These are phyloP conservation scores for Bubo blakistoni DNA, from an alignment of 2,113 vertebrate species.

Conservation along the genomic window DNA sequence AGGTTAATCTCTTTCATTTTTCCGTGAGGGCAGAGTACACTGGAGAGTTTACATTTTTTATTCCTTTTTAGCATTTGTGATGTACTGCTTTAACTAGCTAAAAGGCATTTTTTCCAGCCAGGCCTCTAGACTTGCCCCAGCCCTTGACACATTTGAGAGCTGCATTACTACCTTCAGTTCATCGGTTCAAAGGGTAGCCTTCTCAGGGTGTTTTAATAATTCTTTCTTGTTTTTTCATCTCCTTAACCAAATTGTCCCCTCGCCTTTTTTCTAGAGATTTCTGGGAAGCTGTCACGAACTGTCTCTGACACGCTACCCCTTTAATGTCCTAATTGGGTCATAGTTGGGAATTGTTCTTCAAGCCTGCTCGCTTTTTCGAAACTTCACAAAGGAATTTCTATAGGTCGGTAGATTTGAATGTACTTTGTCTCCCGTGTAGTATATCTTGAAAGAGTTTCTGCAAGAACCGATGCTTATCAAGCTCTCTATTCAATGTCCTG, in stretches of 20 bases:
- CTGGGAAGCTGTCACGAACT: not conserved
- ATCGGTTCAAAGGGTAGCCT: not conserved
- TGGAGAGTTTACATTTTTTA: not conserved
- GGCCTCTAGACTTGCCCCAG: not conserved
- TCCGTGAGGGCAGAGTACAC: not conserved
- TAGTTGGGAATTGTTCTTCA: not conserved
- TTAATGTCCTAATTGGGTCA: not conserved
- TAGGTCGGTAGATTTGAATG: not conserved
- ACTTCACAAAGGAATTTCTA: not conserved
- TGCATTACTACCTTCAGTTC: not conserved
- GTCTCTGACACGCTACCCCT: rapidly evolving
- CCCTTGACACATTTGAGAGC: not conserved
- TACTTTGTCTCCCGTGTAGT: not conserved
- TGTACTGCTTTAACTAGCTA: not conserved
- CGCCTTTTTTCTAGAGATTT: not conserved
- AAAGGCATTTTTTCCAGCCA: not conserved
- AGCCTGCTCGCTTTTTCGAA: not conserved
- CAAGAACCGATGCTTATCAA: not conserved
- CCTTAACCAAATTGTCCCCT: not conserved
- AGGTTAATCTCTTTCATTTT: not conserved
- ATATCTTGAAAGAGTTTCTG: not conserved
- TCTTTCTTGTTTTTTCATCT: not conserved
- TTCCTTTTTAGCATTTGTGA: not conserved
- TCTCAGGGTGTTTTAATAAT: not conserved
- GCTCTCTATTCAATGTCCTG: not conserved